Evolutionary conservation across 1,140 invertebrate species (phyloP).

Genomic region (Heliconius himera): DNA sequence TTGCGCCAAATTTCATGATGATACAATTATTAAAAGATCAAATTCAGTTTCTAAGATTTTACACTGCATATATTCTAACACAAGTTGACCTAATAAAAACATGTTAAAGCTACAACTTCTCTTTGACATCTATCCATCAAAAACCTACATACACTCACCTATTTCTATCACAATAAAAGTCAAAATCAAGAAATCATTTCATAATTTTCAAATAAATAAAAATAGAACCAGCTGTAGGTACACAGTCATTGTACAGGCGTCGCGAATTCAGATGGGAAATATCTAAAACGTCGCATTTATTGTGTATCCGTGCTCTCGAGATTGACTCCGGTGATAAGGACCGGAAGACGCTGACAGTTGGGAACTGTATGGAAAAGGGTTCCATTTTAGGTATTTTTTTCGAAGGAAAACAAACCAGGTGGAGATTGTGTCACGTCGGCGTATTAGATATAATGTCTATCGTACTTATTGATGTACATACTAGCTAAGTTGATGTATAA

Average conservation of each 20-base stretch:
- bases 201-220: not conserved
- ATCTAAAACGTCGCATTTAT: constrained; percentile 15
- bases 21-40: too few relatives aligned
- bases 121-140: not conserved
- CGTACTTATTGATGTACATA: too few relatives aligned
- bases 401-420: not conserved
- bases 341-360: constrained; percentile 1
- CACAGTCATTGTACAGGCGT: not conserved
- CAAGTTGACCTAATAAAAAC: too few relatives aligned
- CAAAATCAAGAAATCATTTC: not conserved
- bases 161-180: not conserved
- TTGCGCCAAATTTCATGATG: too few relatives aligned
- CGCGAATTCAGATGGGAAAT: constrained; percentile 14
- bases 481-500: too few relatives aligned
- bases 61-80: too few relatives aligned
- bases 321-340: constrained; percentile 15
- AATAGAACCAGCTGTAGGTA: not conserved
- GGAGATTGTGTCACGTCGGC: not conserved
- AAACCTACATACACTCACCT: not conserved
- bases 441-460: not conserved
- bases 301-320: constrained; percentile 13
- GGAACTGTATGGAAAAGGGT: not conserved
- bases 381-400: not conserved
- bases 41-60: too few relatives aligned
- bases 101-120: too few relatives aligned